These are phyloP conservation scores for Halichoerus grypus DNA, from an alignment of 2,113 vertebrate species.

Conservation along the genomic window DNA sequence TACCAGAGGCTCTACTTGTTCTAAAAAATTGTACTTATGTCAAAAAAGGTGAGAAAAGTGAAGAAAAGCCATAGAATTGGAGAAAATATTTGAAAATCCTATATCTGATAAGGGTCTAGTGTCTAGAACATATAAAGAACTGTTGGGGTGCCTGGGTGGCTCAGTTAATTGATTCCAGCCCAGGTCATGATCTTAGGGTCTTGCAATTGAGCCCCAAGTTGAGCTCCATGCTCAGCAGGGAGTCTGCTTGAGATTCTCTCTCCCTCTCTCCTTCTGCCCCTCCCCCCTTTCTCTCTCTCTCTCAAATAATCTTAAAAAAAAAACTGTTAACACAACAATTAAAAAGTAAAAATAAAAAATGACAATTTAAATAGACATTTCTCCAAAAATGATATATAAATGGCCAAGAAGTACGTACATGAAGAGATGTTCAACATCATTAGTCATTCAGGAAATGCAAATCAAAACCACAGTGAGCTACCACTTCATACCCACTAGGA, in stretches of 20 bases:
- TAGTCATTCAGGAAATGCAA: background rate
- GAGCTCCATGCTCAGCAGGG: background rate
- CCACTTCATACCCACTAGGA: background rate
- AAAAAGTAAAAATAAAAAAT: background rate
- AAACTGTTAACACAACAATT: background rate
- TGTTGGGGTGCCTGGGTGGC: background rate
- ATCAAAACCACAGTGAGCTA: background rate
- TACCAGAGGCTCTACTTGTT: background rate
- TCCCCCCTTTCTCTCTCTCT: rapidly evolving
- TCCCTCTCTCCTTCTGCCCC: background rate
- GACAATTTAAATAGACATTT: background rate
- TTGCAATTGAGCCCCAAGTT: background rate
- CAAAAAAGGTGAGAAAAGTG: background rate
- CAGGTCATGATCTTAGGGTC: background rate
- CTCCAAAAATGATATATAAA: background rate
- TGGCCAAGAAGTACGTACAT: background rate
- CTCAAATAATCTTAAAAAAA: background rate
- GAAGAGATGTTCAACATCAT: background rate
- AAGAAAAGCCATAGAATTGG: background rate
- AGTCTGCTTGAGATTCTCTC: background rate
- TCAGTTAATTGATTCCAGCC: background rate
- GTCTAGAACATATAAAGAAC: background rate
- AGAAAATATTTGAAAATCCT: background rate
- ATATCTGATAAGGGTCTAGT: background rate
- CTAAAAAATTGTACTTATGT: background rate